Evolutionary conservation across 2,888 invertebrate species (phyloP).

Genomic region (Folsomia candida): DNA sequence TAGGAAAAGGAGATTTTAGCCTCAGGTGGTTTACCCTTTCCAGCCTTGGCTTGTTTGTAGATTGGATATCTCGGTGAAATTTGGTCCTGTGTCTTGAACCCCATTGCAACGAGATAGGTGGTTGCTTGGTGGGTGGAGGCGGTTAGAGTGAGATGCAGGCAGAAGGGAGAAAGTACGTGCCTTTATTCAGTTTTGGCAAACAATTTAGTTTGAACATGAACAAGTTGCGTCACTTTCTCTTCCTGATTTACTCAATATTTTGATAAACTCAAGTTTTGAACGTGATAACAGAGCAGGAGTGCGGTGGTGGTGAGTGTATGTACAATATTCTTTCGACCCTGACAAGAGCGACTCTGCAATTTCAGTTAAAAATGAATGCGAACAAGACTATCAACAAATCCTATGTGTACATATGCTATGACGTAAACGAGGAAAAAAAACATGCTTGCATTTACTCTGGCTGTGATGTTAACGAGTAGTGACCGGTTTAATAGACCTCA

Average conservation of each 20-base stretch:
- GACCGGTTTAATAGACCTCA: slow-evolving; percentile 41
- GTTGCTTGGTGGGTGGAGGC: no score
- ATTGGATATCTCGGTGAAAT: neutral
- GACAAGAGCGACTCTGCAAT: no score
- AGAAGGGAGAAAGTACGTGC: neutral
- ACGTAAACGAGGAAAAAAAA: no score
- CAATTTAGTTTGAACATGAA: neutral
- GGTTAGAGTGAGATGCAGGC: no score
- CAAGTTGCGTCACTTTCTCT: neutral
- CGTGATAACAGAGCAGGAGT: slow-evolving; percentile 9
- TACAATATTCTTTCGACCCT: neutral
- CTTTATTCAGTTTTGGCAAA: neutral
- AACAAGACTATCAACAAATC: no score
- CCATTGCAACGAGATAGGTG: no score
- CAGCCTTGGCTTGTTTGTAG: neutral
- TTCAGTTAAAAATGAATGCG: no score
- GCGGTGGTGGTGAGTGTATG: neutral
- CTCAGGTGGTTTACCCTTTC: slow-evolving; percentile 2
- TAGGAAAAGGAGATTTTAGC: neutral
- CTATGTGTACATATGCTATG: no score
- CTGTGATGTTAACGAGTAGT: no score
- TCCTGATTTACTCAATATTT: neutral
- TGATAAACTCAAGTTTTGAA: neutral
- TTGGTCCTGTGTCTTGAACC: no score
- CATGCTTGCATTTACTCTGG: no score